Evolutionary conservation across 2,797 vertebrate genomes (phyloP), one percentile per base, ranked within the genome.

Genomic region (Parauchenoglanis punctatus): DNA sequence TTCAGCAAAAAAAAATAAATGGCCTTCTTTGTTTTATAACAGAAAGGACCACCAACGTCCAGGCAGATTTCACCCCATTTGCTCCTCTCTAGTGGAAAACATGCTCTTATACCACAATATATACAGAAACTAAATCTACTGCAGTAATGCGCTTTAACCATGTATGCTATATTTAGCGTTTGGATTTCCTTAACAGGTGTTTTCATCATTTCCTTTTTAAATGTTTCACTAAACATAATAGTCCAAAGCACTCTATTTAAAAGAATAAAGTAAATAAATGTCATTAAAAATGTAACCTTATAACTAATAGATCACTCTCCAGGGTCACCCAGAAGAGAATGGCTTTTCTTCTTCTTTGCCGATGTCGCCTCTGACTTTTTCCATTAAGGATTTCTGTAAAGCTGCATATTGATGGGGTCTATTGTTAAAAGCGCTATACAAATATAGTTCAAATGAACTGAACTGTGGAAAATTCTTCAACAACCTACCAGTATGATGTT

Each of bases 1-100:
- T 94, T 83, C 90, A 90, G 58, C 87, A 91, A 83, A 56, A 49
- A 70, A n/a, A 17, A 31, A 40, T 7, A 77, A 87, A 94, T 2
- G 91, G 91, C 85, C 90, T 93, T 93, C 94, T 88, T 91, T 91
- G 91, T 93, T 90, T 93, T 90, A 90, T 91, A 92, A 90, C 86
- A 87, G 87, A 89, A 89, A 88, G 88, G 90, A 93, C 92, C 90
- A 91, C 92, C 89, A 88, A 87, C 90, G 61, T 88, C 58, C 88
- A 89, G 68, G 75, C 75, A 73, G 72, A 77, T 70, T 84, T 59
- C 81, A 40, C 88, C 86, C 88, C 70, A 35, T 88, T 46, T 87
- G 88, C 85, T 92, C 87, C 85, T 67, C 61, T 87, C 83, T 87
- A 46, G 35, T 61, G 7, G 35, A 44, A 81, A 63, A 15, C 86